Evolutionary conservation across 2,113 vertebrate genomes (phyloP), one percentile per base, ranked within the genome.

Genomic region (Chascanopsetta lugubris): DNA sequence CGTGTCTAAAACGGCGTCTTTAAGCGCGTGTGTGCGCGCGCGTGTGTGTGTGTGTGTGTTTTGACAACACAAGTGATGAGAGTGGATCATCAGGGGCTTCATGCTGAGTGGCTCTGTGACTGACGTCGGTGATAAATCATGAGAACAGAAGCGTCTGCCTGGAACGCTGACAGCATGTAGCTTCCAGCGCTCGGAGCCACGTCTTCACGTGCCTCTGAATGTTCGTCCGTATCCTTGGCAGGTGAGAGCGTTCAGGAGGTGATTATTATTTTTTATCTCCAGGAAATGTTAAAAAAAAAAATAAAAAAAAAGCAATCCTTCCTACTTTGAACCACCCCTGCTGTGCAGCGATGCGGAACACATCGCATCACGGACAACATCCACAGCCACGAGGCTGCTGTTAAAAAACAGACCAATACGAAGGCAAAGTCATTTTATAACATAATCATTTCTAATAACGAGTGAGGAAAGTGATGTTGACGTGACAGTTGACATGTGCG

Each of bases 121-220:
- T 79, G 80, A 80, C 42, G 26, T 51, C 49, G 57, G 47, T 56
- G 76, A 78, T 86, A 64, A 71, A 80, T 75, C 67, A 75, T 36
- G 61, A 55, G 53, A 64, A 34, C 29, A 78, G 48, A 47, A 63
- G 73, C 27, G 70, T 70, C 68, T 63, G 53, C 48, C 46, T 48
- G 59, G 65, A 66, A 70, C 54, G 64, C 61, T 53, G 72, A 66
- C 65, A 32, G 72, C 26, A 69, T 72, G 61, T 72, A 61, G 53
- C 58, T 59, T 46, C 36, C 66, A 40, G 74, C 21, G 38, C 38
- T 40, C 38, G n/a, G n/a, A 17, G n/a, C 38, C 6, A 15, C 12
- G 3, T 15, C 1, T 40, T n/a, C 15, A 40, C 38, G 2, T 2
- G 2, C 26, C 54, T 60, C 48, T 68, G 34, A 65, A 50, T 58